These are phyloP conservation scores for Periophthalmodon schlosseri DNA, from an alignment of 2,113 vertebrate species.

Conservation along the genomic window DNA sequence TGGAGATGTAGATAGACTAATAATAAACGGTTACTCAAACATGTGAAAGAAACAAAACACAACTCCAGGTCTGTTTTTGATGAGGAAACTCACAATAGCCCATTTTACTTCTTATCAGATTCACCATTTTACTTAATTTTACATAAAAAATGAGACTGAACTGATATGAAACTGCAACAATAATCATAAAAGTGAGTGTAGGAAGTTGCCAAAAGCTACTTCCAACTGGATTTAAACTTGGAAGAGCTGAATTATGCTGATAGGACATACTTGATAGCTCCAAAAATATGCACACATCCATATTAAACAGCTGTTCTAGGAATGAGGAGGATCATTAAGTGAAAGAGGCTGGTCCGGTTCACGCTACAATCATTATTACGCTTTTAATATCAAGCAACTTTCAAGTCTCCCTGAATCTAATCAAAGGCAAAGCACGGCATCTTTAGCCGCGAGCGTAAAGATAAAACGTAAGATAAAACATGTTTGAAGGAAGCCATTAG, in stretches of 20 bases:
- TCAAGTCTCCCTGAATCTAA: conserved; percentile 29
- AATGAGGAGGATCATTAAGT: conserved; percentile 30
- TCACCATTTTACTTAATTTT: no score
- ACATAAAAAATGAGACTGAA: background rate
- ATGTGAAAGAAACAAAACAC: no score
- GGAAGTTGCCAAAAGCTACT: conserved; percentile 44
- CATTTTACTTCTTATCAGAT: no score
- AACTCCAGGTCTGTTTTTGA: no score
- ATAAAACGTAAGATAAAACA: no score
- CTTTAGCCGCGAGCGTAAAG: background rate
- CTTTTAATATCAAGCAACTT: conserved; percentile 38
- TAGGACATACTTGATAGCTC: conserved; percentile 26
- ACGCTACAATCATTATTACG: conserved; percentile 23
- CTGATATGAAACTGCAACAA: conserved; percentile 1
- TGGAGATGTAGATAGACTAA: no score
- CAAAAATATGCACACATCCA: conserved; percentile 36
- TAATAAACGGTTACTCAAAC: no score
- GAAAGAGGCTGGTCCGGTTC: conserved; percentile 6
- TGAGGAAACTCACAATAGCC: no score
- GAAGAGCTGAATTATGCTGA: conserved; percentile 55
- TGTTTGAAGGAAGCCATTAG: no score
- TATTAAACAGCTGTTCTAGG: conserved; percentile 51
- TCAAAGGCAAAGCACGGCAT: conserved; percentile 11
- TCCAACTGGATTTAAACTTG: conserved; percentile 54
- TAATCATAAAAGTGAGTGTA: background rate